Evolutionary conservation across 2,888 invertebrate genomes (phyloP).

Genomic region (Euclidia mi): DNA sequence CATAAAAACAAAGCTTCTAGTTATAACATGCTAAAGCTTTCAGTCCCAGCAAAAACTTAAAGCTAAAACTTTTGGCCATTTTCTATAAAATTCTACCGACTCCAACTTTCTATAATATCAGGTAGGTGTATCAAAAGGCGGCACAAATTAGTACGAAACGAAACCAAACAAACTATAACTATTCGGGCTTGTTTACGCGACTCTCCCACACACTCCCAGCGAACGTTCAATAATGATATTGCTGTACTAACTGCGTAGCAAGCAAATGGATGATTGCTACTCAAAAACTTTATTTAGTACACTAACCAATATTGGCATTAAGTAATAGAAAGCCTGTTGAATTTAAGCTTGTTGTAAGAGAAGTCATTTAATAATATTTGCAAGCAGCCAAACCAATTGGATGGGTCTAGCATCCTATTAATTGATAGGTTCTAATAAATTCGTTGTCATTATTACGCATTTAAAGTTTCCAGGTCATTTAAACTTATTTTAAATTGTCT

Average conservation of each 20-base stretch:
- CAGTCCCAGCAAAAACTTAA: too few species aligned
- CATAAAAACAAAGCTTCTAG: too few species aligned
- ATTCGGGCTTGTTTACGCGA: not conserved
- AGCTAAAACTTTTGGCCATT: too few species aligned
- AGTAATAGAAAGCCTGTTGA: not conserved
- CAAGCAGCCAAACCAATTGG: not conserved
- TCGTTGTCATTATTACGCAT: too few species aligned
- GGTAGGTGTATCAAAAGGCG: too few species aligned
- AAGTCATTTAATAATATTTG: not conserved
- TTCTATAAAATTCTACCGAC: too few species aligned
- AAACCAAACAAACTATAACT: constrained; percentile 1
- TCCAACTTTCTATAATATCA: too few species aligned
- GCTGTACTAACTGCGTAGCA: constrained; percentile 1
- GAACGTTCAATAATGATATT: not conserved
- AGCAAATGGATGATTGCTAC: not conserved
- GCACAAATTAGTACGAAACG: not conserved
- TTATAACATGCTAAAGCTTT: too few species aligned
- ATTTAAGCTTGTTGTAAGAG: not conserved
- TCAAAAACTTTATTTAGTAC: not conserved
- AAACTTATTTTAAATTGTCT: too few species aligned
- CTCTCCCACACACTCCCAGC: constrained; percentile 1
- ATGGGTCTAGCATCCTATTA: too few species aligned
- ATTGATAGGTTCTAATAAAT: too few species aligned
- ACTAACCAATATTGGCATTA: not conserved
- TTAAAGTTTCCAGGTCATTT: too few species aligned